phyloP scores from a whole-genome alignment of 1,140 invertebrate genomes.

The Cydia amplana region DNA sequence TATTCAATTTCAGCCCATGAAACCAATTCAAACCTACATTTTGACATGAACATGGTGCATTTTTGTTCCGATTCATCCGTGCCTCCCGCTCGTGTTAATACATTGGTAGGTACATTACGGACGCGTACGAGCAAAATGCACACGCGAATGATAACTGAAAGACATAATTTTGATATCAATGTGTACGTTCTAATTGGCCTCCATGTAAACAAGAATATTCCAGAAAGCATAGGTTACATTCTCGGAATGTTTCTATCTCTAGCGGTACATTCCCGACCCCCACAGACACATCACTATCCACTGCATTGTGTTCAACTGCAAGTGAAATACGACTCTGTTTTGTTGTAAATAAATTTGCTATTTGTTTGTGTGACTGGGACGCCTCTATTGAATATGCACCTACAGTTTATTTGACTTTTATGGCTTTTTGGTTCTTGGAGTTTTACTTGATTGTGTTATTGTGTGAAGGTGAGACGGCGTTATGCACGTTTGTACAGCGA shows the following conservation, averaged over 20 bases:
- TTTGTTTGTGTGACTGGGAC: not conserved
- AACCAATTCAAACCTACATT: too few relatives aligned
- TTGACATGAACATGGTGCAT: too few relatives aligned
- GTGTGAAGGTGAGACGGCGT: not conserved
- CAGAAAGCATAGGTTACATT: not conserved
- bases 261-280: not conserved
- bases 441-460: slow-evolving; percentile 5
- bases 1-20: too few relatives aligned
- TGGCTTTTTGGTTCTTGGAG: not conserved
- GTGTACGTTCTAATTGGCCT: too few relatives aligned
- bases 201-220: too few relatives aligned
- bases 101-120: too few relatives aligned
- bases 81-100: too few relatives aligned
- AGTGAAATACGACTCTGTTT: slow-evolving; percentile 9
- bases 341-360: not conserved
- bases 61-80: too few relatives aligned
- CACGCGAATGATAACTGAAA: too few relatives aligned
- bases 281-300: slow-evolving; percentile 4
- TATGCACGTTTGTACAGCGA: too few relatives aligned
- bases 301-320: not conserved
- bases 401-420: slow-evolving; percentile 24
- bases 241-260: not conserved
- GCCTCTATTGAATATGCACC: slow-evolving; percentile 11
- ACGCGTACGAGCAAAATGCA: too few relatives aligned
- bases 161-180: too few relatives aligned